Conservation (phyloP, 2,888 invertebrate species). For the Acleris cristana region DNA sequence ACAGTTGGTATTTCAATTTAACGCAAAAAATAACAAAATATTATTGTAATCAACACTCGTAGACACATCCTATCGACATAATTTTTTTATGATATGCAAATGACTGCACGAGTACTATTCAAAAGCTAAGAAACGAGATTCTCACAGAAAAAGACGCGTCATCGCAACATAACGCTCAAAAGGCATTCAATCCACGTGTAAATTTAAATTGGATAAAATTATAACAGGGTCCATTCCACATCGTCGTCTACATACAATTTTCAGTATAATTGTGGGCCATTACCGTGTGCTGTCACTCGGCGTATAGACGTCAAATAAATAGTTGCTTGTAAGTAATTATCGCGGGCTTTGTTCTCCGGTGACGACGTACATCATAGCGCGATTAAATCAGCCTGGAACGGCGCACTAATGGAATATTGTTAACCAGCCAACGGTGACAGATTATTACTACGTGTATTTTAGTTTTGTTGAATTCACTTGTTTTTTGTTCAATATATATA, state of each 20-base stretch:
- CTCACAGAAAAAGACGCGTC: too few species aligned
- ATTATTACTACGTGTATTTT: not conserved
- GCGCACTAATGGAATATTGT: constrained; percentile 33
- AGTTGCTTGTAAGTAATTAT: constrained; percentile 35
- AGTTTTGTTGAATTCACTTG: too few species aligned
- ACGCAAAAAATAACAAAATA: too few species aligned
- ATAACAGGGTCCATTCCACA: not conserved
- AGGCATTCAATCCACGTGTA: too few species aligned
- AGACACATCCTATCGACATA: too few species aligned
- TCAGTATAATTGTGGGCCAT: constrained; percentile 25
- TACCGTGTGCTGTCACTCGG: constrained; percentile 24
- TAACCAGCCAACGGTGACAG: constrained; percentile 32
- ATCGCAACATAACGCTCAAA: too few species aligned
- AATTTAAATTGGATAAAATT: not conserved
- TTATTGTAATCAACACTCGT: too few species aligned
- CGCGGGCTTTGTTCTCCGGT: constrained; percentile 28
- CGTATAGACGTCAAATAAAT: constrained; percentile 29
- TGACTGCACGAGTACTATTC: too few species aligned
- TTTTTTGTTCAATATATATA: too few species aligned
- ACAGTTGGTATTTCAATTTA: too few species aligned
- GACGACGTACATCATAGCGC: constrained; percentile 30
- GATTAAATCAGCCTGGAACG: constrained; percentile 33
- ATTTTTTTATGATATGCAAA: too few species aligned
- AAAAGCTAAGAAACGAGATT: too few species aligned
- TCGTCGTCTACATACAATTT: constrained; percentile 22